Base-by-base conservation (phyloP, 1,140 invertebrate species). In the Bradysia coprophila region DNA sequence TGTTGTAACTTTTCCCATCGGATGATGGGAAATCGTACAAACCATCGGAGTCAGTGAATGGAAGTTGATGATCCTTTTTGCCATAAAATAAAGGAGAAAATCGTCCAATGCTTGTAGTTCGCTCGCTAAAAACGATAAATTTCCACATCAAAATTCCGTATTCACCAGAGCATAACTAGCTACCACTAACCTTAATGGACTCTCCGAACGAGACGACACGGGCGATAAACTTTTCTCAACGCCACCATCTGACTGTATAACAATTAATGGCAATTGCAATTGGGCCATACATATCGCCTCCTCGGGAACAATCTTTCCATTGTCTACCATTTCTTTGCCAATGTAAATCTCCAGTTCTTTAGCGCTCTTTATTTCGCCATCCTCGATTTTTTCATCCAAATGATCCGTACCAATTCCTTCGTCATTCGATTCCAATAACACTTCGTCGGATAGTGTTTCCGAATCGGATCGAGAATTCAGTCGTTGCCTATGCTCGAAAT, bases 11-110 rank as follows among this genome's bases (percentile, higher is more conserved):
- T 53, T 65, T 70, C 19, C 73, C 71, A 54, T 81, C 79, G 1
- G 77, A 78, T 55, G 77, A 81, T 6, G 76, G 75, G 56, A 76
- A 79, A 55, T 83, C 78, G 55, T 81, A 81, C 4, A 83, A 54
- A 2, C 77, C 78, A 55, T 81, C 80, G 0, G 78, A 81, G 56
- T 81, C 78, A 2, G 78, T 81, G 47, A 78, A 75, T 4, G 75
- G 75, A 18, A 77, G 50, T 40, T 72, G 64, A 43, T 66, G 63
- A 47, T 65, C 67, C 37, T 67, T 59, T 32, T 68, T 63, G n/a
- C 75, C 71, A 52, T 78, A 80, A 49, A 78, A 78, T 50, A 75
- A 70, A 2, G 75, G 72, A 0, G 76, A 78, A 52, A 79, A 79
- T 40, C 72, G 55, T 32, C 72, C 69, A 6, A 46, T 56, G 21